Evolutionary conservation across 1,140 invertebrate species (phyloP), one percentile per base, ranked within the genome.

Genomic region (Drosophila setifemur): DNA sequence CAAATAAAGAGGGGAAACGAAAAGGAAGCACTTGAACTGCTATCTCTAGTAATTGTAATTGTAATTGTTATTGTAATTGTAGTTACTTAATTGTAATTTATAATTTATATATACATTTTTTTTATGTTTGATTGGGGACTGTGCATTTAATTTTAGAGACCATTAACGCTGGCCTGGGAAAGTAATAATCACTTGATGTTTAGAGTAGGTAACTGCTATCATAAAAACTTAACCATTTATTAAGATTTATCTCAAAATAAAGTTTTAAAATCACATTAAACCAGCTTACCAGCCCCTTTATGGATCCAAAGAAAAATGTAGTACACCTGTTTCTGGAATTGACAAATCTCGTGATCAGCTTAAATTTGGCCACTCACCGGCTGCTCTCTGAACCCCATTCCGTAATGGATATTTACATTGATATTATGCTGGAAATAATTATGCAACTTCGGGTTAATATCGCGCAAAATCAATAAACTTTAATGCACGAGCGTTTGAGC

Each of bases 391-490:
- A 31, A 25, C 66, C 66, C 43, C 53, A 71, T 50, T 71, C 67
- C 55, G 31, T 49, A 64, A 19, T 64, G 25, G 50, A 52, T 63
- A 69, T 77, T 77, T 48, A 61, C 79, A 79, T 68, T 71, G 69
- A 83, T 79, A 63, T 71, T 47, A 31, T 50, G 49, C 49, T 66
- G 55, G 28, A 79, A 78, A 67, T 79, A 83, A 85, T 85, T 85
- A 75, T 75, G 74, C 81, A 85, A 85, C 60, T 64, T 47, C 16
- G 33, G 44, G 48, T 23, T 72, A 73, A 73, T 73, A 73, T 73
- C 68, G 57, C 69, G 60, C 28, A 64, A 86, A 85, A 86, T 85
- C 79, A 85, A 85, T 85, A 86, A 85, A 79, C 75, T 85, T 85
- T 79, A 72, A 85, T 85, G 75, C 55, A 45, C 64, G 70, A 73